Evolutionary conservation across 1,140 invertebrate species (phyloP).

Genomic region (Scaptomyza graminum): DNA sequence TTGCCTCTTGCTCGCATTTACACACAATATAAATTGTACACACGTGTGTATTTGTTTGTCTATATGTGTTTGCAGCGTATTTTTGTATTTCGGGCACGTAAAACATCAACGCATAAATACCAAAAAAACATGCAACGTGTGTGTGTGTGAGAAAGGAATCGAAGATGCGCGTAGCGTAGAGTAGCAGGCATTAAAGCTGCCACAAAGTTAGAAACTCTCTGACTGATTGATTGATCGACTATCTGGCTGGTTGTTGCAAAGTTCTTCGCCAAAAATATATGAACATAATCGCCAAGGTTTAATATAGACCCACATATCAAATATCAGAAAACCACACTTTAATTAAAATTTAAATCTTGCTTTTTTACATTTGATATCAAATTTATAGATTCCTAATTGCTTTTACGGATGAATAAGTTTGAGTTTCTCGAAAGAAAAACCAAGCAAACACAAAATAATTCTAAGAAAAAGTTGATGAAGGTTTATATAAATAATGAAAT

Average conservation of each 20-base stretch:
- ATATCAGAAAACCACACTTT: not conserved
- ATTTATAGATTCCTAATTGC: not conserved
- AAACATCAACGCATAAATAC: slow-evolving; percentile 82
- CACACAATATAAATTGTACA: slow-evolving; percentile 72
- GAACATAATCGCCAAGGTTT: too few relatives aligned
- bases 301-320: too few relatives aligned
- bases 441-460: too few relatives aligned
- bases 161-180: slow-evolving; percentile 20
- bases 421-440: too few relatives aligned
- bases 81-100: slow-evolving; percentile 72
- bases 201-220: slow-evolving; percentile 15
- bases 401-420: too few relatives aligned
- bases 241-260: not conserved
- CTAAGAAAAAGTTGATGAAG: too few relatives aligned
- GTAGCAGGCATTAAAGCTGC: slow-evolving; percentile 33
- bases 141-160: slow-evolving; percentile 16
- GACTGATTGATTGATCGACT: slow-evolving; percentile 34
- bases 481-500: too few relatives aligned
- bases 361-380: too few relatives aligned
- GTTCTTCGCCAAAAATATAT: not conserved
- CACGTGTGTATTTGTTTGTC: slow-evolving; percentile 18
- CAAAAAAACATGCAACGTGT: slow-evolving; percentile 38
- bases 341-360: not conserved
- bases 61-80: slow-evolving; percentile 9
- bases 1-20: slow-evolving; percentile 53